Base-by-base conservation (phyloP, 2,888 invertebrate genomes). In the Rhabditophanes sp. region DNA sequence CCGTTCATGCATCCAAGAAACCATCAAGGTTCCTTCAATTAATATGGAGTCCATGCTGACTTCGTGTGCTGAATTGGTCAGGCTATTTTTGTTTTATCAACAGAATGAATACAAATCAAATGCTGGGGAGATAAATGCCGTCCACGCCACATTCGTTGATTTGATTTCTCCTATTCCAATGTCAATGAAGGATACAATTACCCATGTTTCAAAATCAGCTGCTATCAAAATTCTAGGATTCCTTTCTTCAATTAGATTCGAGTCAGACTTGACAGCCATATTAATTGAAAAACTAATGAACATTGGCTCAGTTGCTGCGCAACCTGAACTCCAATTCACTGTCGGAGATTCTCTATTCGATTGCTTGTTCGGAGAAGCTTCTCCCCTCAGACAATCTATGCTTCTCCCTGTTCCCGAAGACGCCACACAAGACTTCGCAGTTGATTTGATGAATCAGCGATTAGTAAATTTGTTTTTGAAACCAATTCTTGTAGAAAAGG, bases 271-370 rank as follows among this genome's bases (percentile, higher is more conserved):
- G 3, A 18, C n/a, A 9, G 20, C 8, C 7, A 23, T 24, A 14
- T 9, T 19, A n/a, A 21, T 31, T 9, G 5, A 11, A 16, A 23
- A 17, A 11, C 39, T 53, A 6, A 38, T 34, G 25, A 29, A 37
- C 2, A 37, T 50, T 22, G 50, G 49, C 9, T 44, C 44, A 15
- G 53, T 50, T 3, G 49, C 53, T 3, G 50, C 50, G n/a, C 50
- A 49, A 33, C 46, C 49, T 4, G 53, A 50, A 23, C 35, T 53
- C 2, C 53, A 53, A 30, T 32, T 53, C 25, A 35, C 39, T 8
- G 53, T 50, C n/a, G 53, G 53, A 4, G 32, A 28, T 25, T 34
- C 35, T 11, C 30, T 39, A 5, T 39, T 39, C 22, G 30, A 24
- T 25, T 14, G 18, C 16, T n/a, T 18, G 2, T 16, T 11, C 15